Percentiles rank a stretch among this genome's conserved stretches.
Evolutionary conservation across 2,113 vertebrate species (phyloP).

Genomic region (Carassius carassius): DNA sequence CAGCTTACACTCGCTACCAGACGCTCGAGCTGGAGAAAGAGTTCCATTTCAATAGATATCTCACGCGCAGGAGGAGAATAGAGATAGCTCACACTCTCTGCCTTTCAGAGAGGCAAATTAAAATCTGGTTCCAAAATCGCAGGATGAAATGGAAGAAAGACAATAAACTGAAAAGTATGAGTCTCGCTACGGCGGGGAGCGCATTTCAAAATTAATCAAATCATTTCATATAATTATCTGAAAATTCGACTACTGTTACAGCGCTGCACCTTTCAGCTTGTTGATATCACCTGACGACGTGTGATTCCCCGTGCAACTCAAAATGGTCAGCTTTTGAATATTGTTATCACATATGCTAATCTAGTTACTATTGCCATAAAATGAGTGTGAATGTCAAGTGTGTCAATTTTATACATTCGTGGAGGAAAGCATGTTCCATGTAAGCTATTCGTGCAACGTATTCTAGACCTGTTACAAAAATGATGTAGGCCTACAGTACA

Average conservation of each 20-base stretch:
- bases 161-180: constrained; percentile 99
- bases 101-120: constrained; percentile 98
- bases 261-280: constrained; percentile 84
- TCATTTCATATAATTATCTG: constrained; percentile 55
- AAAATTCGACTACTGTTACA: constrained; percentile 81
- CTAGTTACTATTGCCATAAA: constrained; percentile 71
- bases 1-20: constrained; percentile 98
- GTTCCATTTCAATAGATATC: constrained; percentile 99
- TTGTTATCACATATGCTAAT: constrained; percentile 72
- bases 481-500: constrained; percentile 75
- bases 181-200: constrained; percentile 90
- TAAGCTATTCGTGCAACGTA: constrained; percentile 82
- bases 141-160: constrained; percentile 99
- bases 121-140: constrained; percentile 99
- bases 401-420: constrained; percentile 83
- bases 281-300: constrained; percentile 75
- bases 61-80: constrained; percentile 96
- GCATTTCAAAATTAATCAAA: constrained; percentile 93
- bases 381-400: constrained; percentile 83
- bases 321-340: constrained; percentile 72
- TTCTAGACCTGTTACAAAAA: constrained; percentile 74
- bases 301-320: constrained; percentile 78
- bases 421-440: constrained; percentile 83
- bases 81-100: constrained; percentile 98
- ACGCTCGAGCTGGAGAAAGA: constrained; percentile 99